Base-by-base conservation (phyloP, 1,140 invertebrate genomes). In the Meteorus sp. region DNA sequence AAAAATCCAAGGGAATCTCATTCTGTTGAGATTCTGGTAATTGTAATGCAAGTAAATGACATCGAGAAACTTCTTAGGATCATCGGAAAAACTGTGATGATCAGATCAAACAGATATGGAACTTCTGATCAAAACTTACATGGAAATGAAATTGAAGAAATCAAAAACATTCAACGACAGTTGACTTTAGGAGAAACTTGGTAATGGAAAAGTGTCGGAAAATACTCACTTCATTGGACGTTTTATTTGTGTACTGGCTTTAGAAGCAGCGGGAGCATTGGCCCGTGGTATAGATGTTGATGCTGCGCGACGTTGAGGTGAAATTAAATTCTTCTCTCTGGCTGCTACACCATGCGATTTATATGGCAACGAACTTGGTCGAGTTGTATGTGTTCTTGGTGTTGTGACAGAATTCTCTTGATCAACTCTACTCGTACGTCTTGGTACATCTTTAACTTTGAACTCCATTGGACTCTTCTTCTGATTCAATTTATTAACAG, bases 331-430 rank as follows among this genome's bases (percentile, higher is more conserved):
- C 29, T 78, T 77, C 6, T 78, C 76, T 60, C 80, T 80, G 0
- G 70, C 56, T 4, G 67, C 65, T 33, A 74, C 64, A 31, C 83
- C 80, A 3, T 82, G 79, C 7, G 83, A 78, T 37, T 85, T 85
- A 67, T 88, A 87, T 4, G 86, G 86, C 63, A 88, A 71, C 56
- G 85, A 87, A 58, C 85, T 83, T 0, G 86, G 86, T 62, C 86
- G 69, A 2, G 75, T 62, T 15, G 80, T 64, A 47, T 78, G 72
- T 8, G 60, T 65, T 48, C 76, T 80, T 11, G 78, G 73, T 2
- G 73, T 69, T 23, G 75, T 68, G 35, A 72, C 66, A 50, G n/a
- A n/a, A n/a, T 65, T 59, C 7, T 76, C 75, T 35, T 82, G 81
- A 74, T 89, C 87, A 45, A 86, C 80, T 41, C 87, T 77, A 54